A percentile compares a stretch with the other conserved stretches of the same genome.
These are phyloP conservation scores for Thymallus thymallus DNA, from an alignment of 2,113 vertebrate species.

Conservation along the genomic window DNA sequence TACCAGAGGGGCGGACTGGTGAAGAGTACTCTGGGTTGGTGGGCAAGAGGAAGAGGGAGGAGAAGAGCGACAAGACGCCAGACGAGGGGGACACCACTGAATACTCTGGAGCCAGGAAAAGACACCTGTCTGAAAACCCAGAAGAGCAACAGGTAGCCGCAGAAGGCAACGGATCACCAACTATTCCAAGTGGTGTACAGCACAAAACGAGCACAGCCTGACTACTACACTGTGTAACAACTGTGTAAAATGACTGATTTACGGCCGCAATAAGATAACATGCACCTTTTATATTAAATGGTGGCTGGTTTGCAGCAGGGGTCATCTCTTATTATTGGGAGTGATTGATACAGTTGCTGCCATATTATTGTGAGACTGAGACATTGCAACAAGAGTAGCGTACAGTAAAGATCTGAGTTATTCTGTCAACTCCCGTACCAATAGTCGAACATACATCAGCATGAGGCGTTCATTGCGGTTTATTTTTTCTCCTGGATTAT, in stretches of 20 bases:
- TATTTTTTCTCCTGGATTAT: neutral
- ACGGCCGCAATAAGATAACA: neutral
- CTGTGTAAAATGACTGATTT: neutral
- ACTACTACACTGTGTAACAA: neutral
- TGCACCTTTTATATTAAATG: neutral
- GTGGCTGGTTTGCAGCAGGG: neutral
- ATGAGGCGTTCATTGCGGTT: neutral
- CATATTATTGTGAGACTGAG: neutral
- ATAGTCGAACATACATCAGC: neutral
- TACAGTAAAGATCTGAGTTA: neutral
- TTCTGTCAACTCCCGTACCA: neutral
- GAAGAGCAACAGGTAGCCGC: constrained; percentile 1
- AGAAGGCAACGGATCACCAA: neutral
- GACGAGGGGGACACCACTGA: constrained; percentile 43
- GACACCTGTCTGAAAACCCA: constrained; percentile 15
- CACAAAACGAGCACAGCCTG: neutral
- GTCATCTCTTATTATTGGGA: neutral
- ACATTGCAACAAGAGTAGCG: neutral
- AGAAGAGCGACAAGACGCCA: constrained; percentile 29
- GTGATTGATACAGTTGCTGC: neutral
- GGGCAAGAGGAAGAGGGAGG: constrained; percentile 87
- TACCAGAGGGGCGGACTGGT: constrained; percentile 83
- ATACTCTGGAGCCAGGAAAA: constrained; percentile 48
- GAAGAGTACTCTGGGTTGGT: constrained; percentile 76
- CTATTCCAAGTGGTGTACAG: neutral